phyloP scores from a whole-genome alignment of 2,797 vertebrate genomes.

The Rhyacichthys aspro region DNA sequence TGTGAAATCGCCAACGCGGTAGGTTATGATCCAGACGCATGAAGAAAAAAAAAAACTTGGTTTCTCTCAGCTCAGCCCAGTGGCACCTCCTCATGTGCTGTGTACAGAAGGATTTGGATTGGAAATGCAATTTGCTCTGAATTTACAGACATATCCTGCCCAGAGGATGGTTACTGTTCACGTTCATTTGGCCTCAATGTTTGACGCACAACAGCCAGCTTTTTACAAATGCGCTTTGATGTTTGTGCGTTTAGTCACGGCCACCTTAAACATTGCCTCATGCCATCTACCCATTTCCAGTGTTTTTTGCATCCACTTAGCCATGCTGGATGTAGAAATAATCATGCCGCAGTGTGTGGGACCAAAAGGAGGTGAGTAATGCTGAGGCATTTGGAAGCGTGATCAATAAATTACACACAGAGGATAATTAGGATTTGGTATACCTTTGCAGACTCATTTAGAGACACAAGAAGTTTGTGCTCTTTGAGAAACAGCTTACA shows the following conservation, averaged over 20 bases:
- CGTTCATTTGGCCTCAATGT: neutral
- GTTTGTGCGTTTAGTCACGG: slow-evolving; percentile 60
- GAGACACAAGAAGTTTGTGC: neutral
- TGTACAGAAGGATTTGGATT: slow-evolving; percentile 28
- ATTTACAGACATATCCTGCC: slow-evolving; percentile 22
- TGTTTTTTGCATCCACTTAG: slow-evolving; percentile 57
- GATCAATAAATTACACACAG: slow-evolving; percentile 31
- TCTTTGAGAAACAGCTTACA: slow-evolving; percentile 6
- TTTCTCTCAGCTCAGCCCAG: slow-evolving; percentile 30
- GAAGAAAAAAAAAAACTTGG: neutral
- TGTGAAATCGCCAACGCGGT: slow-evolving; percentile 22
- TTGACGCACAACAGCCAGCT: neutral
- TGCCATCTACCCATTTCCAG: slow-evolving; percentile 49
- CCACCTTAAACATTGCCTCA: slow-evolving; percentile 57
- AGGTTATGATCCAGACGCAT: slow-evolving; percentile 30
- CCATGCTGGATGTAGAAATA: slow-evolving; percentile 69
- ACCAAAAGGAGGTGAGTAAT: slow-evolving; percentile 26
- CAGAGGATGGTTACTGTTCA: slow-evolving; percentile 30
- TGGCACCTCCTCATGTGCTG: slow-evolving; percentile 30
- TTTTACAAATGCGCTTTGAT: slow-evolving; percentile 42
- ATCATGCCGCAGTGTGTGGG: slow-evolving; percentile 49
- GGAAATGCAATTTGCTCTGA: slow-evolving; percentile 28
- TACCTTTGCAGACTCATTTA: slow-evolving; percentile 22
- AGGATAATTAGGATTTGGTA: slow-evolving; percentile 19
- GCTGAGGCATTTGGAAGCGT: slow-evolving; percentile 6